A percentile compares a stretch with the other conserved stretches of the same genome.
These are phyloP conservation scores for Symphodus melops DNA, from an alignment of 2,113 vertebrate genomes.

Conservation along the genomic window DNA sequence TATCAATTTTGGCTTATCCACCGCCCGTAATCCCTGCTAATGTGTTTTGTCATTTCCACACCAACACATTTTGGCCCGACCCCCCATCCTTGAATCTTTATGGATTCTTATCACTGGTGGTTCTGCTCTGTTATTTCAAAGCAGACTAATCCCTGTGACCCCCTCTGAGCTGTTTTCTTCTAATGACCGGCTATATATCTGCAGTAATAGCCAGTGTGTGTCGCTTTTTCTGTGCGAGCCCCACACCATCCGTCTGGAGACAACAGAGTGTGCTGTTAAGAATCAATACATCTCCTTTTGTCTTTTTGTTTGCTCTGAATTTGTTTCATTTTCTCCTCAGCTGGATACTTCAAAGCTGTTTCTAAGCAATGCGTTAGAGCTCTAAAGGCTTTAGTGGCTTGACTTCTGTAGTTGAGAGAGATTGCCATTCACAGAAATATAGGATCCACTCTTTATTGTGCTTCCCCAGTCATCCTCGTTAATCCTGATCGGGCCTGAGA, in stretches of 20 bases:
- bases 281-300: slow-evolving; percentile 53
- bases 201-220: slow-evolving; percentile 32
- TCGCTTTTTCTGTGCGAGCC: slow-evolving; percentile 11
- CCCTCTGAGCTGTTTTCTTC: slow-evolving; percentile 22
- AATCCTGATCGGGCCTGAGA: background rate
- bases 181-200: slow-evolving; percentile 38
- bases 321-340: slow-evolving; percentile 32
- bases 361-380: slow-evolving; percentile 11
- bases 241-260: slow-evolving; percentile 17
- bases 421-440: background rate
- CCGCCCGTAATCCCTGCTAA: slow-evolving; percentile 50
- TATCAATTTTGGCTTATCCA: slow-evolving; percentile 35
- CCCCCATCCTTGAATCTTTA: slow-evolving; percentile 26
- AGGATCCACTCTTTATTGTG: background rate
- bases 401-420: background rate
- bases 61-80: background rate
- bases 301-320: slow-evolving; percentile 47
- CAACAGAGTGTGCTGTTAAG: slow-evolving; percentile 27
- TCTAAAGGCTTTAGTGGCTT: slow-evolving; percentile 5
- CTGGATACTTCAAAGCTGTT: background rate
- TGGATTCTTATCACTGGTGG: slow-evolving; percentile 30
- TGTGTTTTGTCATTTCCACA: slow-evolving; percentile 42
- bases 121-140: slow-evolving; percentile 30
- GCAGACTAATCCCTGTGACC: slow-evolving; percentile 36
- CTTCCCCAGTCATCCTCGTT: background rate